These are phyloP conservation scores for Apodemus agrarius DNA, from an alignment of 2,797 vertebrate genomes.

Conservation along the genomic window DNA sequence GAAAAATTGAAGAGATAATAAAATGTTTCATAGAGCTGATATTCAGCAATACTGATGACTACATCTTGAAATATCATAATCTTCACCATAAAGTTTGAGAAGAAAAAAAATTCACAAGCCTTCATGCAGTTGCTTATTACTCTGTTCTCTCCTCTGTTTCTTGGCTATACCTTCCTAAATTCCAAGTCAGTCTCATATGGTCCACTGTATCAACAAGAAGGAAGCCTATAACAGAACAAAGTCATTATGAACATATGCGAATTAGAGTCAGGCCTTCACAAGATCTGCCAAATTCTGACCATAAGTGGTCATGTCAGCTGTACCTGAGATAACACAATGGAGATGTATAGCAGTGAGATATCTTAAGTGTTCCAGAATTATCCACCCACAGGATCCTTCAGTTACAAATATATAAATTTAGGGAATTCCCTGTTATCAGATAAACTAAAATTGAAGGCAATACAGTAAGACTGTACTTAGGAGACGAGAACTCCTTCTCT, in stretches of 20 bases:
- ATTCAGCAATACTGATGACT: not conserved
- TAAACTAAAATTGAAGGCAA: not conserved
- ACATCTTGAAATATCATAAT: not conserved
- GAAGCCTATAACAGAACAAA: not conserved
- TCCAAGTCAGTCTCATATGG: not conserved
- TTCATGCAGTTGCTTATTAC: accelerated
- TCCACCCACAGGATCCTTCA: not conserved
- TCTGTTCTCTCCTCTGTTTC: not conserved
- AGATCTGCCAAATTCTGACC: not conserved
- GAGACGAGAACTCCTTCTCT: not conserved
- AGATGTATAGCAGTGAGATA: not conserved
- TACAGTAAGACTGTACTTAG: not conserved
- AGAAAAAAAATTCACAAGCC: not conserved
- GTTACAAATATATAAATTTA: not conserved
- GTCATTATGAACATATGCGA: not conserved
- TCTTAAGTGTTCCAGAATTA: not conserved
- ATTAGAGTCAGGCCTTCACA: not conserved
- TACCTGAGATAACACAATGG: not conserved
- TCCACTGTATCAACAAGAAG: not conserved
- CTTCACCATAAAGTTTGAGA: not conserved
- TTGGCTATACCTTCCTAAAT: not conserved
- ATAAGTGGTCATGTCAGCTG: not conserved
- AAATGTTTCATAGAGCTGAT: not conserved
- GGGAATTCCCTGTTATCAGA: not conserved
- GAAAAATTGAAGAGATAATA: not conserved